Base-by-base conservation (phyloP, 2,888 invertebrate genomes). In the Limnephilus lunatus region DNA sequence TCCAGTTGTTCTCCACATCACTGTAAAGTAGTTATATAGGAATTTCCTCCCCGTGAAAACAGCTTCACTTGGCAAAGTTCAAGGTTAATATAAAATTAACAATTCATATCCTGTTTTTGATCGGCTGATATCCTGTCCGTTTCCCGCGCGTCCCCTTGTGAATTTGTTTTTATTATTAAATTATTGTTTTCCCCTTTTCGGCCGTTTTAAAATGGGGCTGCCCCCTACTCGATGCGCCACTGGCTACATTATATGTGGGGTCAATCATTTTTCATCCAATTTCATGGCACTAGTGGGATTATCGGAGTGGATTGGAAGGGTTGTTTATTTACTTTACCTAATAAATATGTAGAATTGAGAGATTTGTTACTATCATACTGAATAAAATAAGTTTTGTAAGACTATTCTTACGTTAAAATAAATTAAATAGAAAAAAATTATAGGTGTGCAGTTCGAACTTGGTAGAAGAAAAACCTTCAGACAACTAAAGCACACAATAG, bases 231-330 rank as follows among this genome's bases (percentile, higher is more conserved):
- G 91, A 86, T 86, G 68, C 48, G 68, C 48, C 68, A 53, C 30
- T 87, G 85, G 19, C 30, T 68, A 39, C 89, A 82, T 39, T 80
- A 68, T 11, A n/a, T 39, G 44, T 35, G 91, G 91, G 91, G 92
- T 92, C 92, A 93, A 89, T 89, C 68, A 92, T 92, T 93, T 93
- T 93, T 93, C 91, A 93, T 93, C 89, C 93, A 93, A 93, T 93
- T 93, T 93, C 90, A 92, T 85, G 85, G 87, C 91, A 92, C 90
- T 89, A 44, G 81, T 48, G 39, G 87, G 81, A 91, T 91, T 90
- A 83, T 89, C 25, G 48, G 53, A 87, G 48, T n/a, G 85, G 15
- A 32, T 25, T 82, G 82, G 44, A 92, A 87, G 90, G 92, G 90
- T 92, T 87, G 53, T 48, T 31, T 87, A 87, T 31, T 31, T 35